Conservation (phyloP, 2,888 invertebrate species). For the Spilarctia lutea region DNA sequence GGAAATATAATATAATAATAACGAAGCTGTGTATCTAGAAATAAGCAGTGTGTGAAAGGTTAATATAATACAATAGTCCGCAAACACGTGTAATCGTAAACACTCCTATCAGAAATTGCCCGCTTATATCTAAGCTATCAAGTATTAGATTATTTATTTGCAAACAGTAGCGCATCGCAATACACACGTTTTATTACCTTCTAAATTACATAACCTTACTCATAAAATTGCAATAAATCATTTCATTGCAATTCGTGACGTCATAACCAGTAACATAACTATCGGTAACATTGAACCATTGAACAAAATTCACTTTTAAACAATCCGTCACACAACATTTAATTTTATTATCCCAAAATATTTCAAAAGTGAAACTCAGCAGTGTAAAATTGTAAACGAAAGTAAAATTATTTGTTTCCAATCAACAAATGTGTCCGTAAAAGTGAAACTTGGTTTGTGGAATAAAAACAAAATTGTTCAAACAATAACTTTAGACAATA, state of each 20-base stretch:
- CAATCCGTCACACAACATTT: constrained; percentile 40
- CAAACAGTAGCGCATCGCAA: constrained; percentile 33
- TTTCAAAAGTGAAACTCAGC: constrained; percentile 59
- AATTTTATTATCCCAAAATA: constrained; percentile 43
- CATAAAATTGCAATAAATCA: background rate
- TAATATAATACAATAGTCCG: constrained; percentile 40
- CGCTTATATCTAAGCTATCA: constrained; percentile 31
- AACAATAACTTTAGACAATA: constrained; percentile 72
- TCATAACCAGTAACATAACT: constrained; percentile 25
- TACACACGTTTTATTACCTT: constrained; percentile 22
- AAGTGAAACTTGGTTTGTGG: constrained; percentile 70
- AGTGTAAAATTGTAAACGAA: constrained; percentile 63
- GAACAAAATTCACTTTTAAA: constrained; percentile 47
- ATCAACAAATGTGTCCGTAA: constrained; percentile 62
- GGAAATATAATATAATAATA: constrained; percentile 6
- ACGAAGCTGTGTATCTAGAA: constrained; percentile 22
- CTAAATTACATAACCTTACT: background rate
- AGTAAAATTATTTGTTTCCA: constrained; percentile 68
- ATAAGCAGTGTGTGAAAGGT: constrained; percentile 39
- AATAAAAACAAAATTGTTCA: constrained; percentile 66
- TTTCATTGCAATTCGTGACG: constrained; percentile 19
- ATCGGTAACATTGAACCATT: constrained; percentile 35
- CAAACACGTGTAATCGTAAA: constrained; percentile 21
- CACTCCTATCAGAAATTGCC: background rate
- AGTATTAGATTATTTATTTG: constrained; percentile 39